Evolutionary conservation across 2,113 vertebrate species (phyloP).

Genomic region (Cinclus mexicanus): DNA sequence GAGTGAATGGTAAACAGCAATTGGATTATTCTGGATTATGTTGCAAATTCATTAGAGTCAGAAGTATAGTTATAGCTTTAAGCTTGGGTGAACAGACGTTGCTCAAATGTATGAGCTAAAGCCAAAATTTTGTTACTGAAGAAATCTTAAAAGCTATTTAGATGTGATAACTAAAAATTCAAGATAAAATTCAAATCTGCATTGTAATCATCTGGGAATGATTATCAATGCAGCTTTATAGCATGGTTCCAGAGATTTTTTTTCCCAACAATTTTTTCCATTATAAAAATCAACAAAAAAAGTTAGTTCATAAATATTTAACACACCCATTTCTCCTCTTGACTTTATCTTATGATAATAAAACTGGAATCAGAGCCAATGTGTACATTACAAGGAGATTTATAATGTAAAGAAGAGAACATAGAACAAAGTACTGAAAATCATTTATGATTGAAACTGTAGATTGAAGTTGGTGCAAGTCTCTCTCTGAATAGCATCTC

Average conservation of each 20-base stretch:
- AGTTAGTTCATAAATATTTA: constrained; percentile 69
- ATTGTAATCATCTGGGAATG: constrained; percentile 43
- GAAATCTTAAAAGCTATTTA: constrained; percentile 3
- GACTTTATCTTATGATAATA: constrained; percentile 54
- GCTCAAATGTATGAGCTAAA: background rate
- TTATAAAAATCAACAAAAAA: constrained; percentile 40
- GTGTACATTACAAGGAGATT: background rate
- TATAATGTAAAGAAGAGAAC: background rate
- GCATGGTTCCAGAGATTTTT: constrained; percentile 16
- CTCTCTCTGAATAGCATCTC: background rate
- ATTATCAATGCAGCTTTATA: constrained; percentile 34
- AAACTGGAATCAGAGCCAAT: background rate
- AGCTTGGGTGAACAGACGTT: background rate
- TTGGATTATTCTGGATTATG: background rate
- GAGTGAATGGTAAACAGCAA: background rate
- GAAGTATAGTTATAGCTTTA: background rate
- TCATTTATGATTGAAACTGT: constrained; percentile 29
- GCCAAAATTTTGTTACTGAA: background rate
- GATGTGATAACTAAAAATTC: constrained; percentile 18
- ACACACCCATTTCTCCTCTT: constrained; percentile 45
- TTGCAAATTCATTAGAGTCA: background rate
- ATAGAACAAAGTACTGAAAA: constrained; percentile 36
- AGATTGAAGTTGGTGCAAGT: constrained; percentile 7
- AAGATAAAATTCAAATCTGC: constrained; percentile 34
- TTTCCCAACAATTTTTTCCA: constrained; percentile 1